Evolutionary conservation across 2,888 invertebrate species (phyloP).

Genomic region (Coronaproctus castanopsis): DNA sequence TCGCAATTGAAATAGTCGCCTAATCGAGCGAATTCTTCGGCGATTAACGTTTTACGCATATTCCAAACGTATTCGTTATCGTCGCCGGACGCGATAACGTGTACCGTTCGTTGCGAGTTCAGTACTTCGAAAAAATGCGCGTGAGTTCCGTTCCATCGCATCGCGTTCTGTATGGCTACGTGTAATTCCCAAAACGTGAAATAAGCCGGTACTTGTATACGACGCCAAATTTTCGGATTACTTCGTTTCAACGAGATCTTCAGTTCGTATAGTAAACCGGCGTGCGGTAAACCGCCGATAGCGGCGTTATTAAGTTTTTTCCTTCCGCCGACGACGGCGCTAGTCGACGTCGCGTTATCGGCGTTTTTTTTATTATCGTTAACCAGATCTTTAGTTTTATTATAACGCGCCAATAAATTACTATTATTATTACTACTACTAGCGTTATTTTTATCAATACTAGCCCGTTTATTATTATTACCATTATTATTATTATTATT

Average conservation of each 20-base stretch:
- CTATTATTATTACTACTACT: no score
- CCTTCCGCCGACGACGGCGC: no score
- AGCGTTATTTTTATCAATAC: no score
- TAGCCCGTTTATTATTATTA: no score
- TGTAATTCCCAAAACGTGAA: conserved; percentile 1
- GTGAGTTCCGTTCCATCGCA: background rate
- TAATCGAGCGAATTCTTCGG: background rate
- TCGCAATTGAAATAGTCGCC: background rate
- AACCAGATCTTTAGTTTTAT: no score
- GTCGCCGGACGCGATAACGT: background rate
- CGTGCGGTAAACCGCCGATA: no score
- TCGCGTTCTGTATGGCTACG: background rate
- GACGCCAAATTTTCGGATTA: background rate
- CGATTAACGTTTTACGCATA: background rate
- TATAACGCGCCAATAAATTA: no score
- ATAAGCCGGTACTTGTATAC: background rate
- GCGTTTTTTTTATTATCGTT: no score
- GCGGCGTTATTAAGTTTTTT: no score
- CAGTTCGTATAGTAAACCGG: background rate
- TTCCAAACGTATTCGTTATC: background rate
- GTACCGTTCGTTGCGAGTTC: background rate
- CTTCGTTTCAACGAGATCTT: background rate
- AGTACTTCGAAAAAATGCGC: background rate
- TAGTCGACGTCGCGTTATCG: no score
- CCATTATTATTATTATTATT: no score